Percentiles rank a stretch among this genome's conserved stretches.
Conservation (phyloP, 2,888 invertebrate genomes). For the Furcula furcula region DNA sequence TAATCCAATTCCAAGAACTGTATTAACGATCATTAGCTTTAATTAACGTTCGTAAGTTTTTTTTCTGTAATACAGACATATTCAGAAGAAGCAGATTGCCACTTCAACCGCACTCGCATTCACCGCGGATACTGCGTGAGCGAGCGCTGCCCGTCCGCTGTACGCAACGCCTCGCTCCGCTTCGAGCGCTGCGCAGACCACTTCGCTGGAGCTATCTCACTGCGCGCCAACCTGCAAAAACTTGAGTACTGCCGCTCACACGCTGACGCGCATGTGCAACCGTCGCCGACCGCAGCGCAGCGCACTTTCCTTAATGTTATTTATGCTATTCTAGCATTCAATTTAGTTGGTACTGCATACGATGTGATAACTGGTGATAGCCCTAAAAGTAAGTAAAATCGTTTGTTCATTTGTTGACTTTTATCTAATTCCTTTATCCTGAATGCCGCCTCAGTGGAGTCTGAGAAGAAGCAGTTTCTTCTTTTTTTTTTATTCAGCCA, state of each 20-base stretch:
- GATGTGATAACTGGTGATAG: conserved; percentile 3
- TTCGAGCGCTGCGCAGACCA: too few relatives aligned
- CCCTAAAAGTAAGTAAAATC: conserved; percentile 4
- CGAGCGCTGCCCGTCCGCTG: conserved; percentile 5
- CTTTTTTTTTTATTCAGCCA: too few relatives aligned
- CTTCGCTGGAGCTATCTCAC: background rate
- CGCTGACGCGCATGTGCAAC: too few relatives aligned
- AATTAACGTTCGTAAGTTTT: too few relatives aligned
- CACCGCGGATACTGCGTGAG: conserved; percentile 19
- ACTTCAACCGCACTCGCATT: conserved; percentile 12
- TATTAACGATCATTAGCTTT: too few relatives aligned
- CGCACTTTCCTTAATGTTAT: conserved; percentile 7
- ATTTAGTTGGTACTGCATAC: conserved; percentile 9
- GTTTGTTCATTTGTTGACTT: too few relatives aligned
- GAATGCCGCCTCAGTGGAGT: too few relatives aligned
- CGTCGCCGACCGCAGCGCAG: background rate
- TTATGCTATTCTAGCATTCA: conserved; percentile 5
- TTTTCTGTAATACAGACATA: conserved; percentile 8
- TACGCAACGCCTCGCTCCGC: conserved; percentile 4
- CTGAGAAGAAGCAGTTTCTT: too few relatives aligned
- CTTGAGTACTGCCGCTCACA: conserved; percentile 14
- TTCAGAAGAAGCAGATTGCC: background rate
- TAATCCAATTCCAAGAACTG: too few relatives aligned
- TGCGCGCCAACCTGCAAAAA: conserved; percentile 3
- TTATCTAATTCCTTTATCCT: background rate